phyloP scores from a whole-genome alignment of 2,888 invertebrate species.

The Ametastegia equiseti region DNA sequence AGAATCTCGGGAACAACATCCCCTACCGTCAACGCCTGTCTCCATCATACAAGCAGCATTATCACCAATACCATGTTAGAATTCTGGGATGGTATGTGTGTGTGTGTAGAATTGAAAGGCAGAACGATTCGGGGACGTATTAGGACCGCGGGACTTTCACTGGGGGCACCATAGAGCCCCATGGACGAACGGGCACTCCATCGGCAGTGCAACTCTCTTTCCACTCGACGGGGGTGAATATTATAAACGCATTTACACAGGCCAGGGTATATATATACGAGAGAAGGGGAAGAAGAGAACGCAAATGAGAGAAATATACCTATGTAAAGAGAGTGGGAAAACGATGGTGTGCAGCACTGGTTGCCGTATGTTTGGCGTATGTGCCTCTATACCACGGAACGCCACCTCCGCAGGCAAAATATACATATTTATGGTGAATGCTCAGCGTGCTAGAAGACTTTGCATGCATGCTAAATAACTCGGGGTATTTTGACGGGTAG shows the following conservation, averaged over 20 bases:
- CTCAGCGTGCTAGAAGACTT: conserved; percentile 68
- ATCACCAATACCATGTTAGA: background rate
- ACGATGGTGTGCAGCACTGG: background rate
- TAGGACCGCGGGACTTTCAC: conserved; percentile 1
- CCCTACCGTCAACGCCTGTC: conserved; percentile 14
- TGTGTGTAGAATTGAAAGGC: conserved; percentile 19
- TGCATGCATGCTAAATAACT: conserved; percentile 69
- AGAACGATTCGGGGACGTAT: conserved; percentile 25
- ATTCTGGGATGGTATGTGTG: background rate
- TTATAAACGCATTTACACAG: conserved; percentile 68
- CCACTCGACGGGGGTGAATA: conserved; percentile 68
- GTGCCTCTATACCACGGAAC: conserved; percentile 40
- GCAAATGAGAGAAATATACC: background rate
- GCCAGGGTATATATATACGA: background rate
- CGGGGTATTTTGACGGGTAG: conserved; percentile 27
- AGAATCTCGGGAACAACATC: conserved; percentile 21
- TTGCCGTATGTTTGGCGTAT: conserved; percentile 1
- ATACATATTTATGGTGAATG: conserved; percentile 71
- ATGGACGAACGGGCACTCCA: conserved; percentile 47
- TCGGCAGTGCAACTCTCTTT: conserved; percentile 41
- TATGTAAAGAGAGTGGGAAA: background rate
- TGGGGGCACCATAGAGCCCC: conserved; percentile 2
- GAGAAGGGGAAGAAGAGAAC: background rate
- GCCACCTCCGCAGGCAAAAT: conserved; percentile 59
- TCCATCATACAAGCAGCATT: conserved; percentile 15